These are phyloP conservation scores for Halictus quadricinctus DNA, from an alignment of 2,888 invertebrate species.

Conservation along the genomic window DNA sequence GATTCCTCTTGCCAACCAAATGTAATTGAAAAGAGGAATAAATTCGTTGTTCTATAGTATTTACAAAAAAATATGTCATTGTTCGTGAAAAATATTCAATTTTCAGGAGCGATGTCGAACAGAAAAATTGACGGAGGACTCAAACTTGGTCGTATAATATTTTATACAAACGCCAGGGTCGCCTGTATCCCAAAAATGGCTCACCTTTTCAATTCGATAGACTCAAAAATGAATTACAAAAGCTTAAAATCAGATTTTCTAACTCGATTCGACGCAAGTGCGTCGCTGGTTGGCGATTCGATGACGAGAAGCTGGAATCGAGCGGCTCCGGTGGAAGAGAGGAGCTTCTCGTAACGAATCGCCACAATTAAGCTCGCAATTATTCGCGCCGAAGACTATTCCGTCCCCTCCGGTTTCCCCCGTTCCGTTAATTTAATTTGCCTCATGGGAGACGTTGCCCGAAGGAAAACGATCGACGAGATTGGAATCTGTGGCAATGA, in stretches of 20 bases:
- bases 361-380: conserved; percentile 69
- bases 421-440: conserved; percentile 67
- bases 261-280: background rate
- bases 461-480: conserved; percentile 63
- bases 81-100: background rate
- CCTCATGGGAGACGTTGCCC: conserved; percentile 63
- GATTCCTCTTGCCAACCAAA: background rate
- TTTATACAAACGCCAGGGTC: background rate
- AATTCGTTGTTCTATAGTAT: background rate
- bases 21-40: background rate
- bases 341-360: conserved; percentile 62
- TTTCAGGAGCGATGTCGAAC: background rate
- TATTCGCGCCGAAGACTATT: conserved; percentile 65
- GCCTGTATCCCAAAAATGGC: too few species aligned
- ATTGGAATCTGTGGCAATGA: conserved; percentile 59
- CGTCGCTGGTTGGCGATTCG: conserved; percentile 46
- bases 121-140: background rate
- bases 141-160: background rate
- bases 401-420: conserved; percentile 19
- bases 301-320: conserved; percentile 56
- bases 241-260: background rate
- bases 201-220: too few species aligned
- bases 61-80: background rate
- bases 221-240: background rate
- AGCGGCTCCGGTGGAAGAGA: conserved; percentile 19